Percentiles rank a stretch among this genome's conserved stretches.
These are phyloP conservation scores for Talpa occidentalis DNA, from an alignment of 2,113 vertebrate species.

Conservation along the genomic window DNA sequence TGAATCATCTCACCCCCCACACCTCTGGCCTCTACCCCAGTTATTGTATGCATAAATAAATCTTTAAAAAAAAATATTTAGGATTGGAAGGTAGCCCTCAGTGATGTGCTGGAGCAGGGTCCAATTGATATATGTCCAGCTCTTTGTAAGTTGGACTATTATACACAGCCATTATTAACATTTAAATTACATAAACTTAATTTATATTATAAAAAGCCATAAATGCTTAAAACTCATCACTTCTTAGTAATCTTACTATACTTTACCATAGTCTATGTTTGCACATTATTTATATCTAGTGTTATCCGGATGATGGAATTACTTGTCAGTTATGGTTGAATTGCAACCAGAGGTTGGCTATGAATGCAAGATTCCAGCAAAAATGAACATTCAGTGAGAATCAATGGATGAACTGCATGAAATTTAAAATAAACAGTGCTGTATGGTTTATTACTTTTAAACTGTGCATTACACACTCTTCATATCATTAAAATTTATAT, in stretches of 20 bases:
- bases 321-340: neutral
- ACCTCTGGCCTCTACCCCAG: too few species aligned
- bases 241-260: neutral
- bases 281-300: slow-evolving; percentile 18
- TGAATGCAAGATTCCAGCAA: neutral
- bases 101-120: neutral
- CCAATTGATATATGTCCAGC: neutral
- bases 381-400: neutral
- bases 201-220: neutral
- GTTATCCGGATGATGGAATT: neutral
- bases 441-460: neutral
- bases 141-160: slow-evolving; percentile 28
- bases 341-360: neutral
- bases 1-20: too few species aligned
- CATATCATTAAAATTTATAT: neutral
- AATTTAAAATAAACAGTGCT: neutral
- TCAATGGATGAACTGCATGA: neutral
- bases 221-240: slow-evolving; percentile 1
- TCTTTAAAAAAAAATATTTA: neutral
- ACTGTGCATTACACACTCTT: neutral
- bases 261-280: neutral
- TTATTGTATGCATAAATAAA: too few species aligned
- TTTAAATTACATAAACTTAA: neutral
- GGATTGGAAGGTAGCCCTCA: neutral
- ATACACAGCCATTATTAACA: neutral